Percentiles rank a stretch among this genome's conserved stretches.
phyloP scores from a whole-genome alignment of 2,888 invertebrate species.

The Tortrix viridana region DNA sequence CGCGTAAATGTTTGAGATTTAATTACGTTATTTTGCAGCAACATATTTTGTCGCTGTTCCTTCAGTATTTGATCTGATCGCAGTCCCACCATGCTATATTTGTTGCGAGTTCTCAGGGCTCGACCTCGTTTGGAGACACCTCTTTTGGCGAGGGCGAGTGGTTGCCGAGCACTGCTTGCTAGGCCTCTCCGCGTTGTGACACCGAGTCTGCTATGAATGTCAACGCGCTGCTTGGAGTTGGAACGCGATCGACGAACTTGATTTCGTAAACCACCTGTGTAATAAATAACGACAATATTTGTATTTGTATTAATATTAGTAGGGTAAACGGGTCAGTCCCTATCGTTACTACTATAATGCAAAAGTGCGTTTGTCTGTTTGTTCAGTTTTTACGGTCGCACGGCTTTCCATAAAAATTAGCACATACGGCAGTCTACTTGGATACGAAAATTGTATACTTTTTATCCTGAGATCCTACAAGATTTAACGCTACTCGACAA shows the following conservation, averaged over 20 bases:
- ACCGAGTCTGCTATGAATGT: slow-evolving; percentile 71
- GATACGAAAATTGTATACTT: too few relatives aligned
- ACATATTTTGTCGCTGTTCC: slow-evolving; percentile 63
- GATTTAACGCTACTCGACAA: too few relatives aligned
- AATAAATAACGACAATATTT: slow-evolving; percentile 1
- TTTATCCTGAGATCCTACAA: too few relatives aligned
- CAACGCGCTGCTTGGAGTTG: slow-evolving; percentile 55
- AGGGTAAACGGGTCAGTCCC: too few relatives aligned
- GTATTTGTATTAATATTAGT: too few relatives aligned
- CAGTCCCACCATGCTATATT: slow-evolving; percentile 71
- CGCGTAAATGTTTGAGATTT: slow-evolving; percentile 77
- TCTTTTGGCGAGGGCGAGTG: slow-evolving; percentile 71
- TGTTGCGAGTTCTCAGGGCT: slow-evolving; percentile 66
- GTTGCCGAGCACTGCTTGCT: slow-evolving; percentile 55
- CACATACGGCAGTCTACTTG: too few relatives aligned
- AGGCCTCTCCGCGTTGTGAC: slow-evolving; percentile 63
- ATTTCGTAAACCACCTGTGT: background rate
- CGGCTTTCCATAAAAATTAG: too few relatives aligned
- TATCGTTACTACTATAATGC: too few relatives aligned
- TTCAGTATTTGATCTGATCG: slow-evolving; percentile 78
- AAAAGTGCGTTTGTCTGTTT: too few relatives aligned
- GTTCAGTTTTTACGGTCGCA: too few relatives aligned
- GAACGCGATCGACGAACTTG: slow-evolving; percentile 18
- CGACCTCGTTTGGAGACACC: slow-evolving; percentile 76
- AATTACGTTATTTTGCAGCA: slow-evolving; percentile 64